Base-by-base conservation (phyloP, 2,113 vertebrate genomes). In the Hemichromis elongatus region DNA sequence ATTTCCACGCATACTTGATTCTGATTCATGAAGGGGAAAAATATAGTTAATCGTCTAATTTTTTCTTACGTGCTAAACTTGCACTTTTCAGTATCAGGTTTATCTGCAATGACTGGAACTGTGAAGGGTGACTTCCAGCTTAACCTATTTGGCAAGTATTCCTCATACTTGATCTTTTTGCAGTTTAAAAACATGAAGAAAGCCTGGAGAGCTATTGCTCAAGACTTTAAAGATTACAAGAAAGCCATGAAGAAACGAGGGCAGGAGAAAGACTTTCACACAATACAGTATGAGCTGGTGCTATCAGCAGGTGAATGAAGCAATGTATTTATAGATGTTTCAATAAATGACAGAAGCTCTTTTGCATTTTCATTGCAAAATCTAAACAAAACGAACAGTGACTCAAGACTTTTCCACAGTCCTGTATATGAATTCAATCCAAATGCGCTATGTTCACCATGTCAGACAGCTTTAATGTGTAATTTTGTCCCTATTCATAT, bases 171-270 rank as follows among this genome's bases (percentile, higher is more conserved):
- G 16, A 75, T 19, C 24, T 75, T 75, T 75, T 75, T 75, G 26
- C 68, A 30, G 8, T 50, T 50, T 75, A 37, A 13, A 5, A 10
- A 37, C 33, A 21, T 1, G 33, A 21, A 21, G 33, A 37, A 63
- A 61, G 59, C 10, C 59, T 13, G 59, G 33, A 37, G 59, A 63
- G 37, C 19, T 37, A n/a, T 63, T 63, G 19, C 33, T 63, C 10
- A 63, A 63, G 59, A 63, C 59, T 63, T 63, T 63, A 33, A 63
- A 37, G 33, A 63, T 63, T 63, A 63, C 33, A 63, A 63, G 33
- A 63, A 37, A 37, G 0, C 21, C 59, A 8, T 37, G 19, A 63
- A 37, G 0, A 63, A 63, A 37, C 0, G 4, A 37, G 59, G 0
- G 59, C 33, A 63, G 19, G 19, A 1, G 6, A 6, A 37, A 63